Percentiles rank a stretch among this genome's conserved stretches.
Conservation (phyloP, 2,888 invertebrate species). For the Sinopyrophorus schimmeli region DNA sequence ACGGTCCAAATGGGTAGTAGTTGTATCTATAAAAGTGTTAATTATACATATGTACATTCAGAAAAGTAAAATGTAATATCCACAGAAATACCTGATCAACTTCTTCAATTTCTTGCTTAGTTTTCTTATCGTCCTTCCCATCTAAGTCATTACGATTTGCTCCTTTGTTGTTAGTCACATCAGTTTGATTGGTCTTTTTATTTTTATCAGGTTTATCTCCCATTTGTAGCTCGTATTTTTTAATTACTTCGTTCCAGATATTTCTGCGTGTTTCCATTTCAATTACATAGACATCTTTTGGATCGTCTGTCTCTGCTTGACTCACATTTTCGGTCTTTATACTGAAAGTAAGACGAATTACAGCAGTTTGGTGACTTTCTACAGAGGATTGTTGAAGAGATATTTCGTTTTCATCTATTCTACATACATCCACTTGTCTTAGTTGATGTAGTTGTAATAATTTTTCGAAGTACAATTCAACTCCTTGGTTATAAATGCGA, state of each 20-base stretch:
- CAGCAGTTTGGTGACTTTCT: too few relatives aligned
- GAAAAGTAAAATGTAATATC: neutral
- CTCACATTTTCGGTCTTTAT: neutral
- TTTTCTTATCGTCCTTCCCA: too few relatives aligned
- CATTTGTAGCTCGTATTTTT: conserved; percentile 27
- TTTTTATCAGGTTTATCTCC: conserved; percentile 17
- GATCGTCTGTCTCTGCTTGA: conserved; percentile 1
- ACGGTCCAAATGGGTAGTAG: conserved; percentile 40
- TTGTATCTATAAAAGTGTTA: conserved; percentile 39
- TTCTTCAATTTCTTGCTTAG: conserved; percentile 15
- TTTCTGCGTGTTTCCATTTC: conserved; percentile 25
- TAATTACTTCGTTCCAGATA: conserved; percentile 26
- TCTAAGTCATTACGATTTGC: too few relatives aligned
- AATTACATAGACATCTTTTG: conserved; percentile 19
- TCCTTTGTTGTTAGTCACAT: conserved; percentile 13
- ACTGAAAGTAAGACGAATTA: too few relatives aligned
- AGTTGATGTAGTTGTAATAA: too few relatives aligned
- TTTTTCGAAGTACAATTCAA: conserved; percentile 9
- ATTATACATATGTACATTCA: neutral
- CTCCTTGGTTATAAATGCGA: conserved; percentile 21
- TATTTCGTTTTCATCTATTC: too few relatives aligned
- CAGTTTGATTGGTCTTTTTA: conserved; percentile 1
- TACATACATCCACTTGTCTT: too few relatives aligned
- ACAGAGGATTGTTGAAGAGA: too few relatives aligned
- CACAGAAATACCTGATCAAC: conserved; percentile 13